Conservation (phyloP, 1,140 invertebrate genomes). For the Oncopeltus fasciatus region DNA sequence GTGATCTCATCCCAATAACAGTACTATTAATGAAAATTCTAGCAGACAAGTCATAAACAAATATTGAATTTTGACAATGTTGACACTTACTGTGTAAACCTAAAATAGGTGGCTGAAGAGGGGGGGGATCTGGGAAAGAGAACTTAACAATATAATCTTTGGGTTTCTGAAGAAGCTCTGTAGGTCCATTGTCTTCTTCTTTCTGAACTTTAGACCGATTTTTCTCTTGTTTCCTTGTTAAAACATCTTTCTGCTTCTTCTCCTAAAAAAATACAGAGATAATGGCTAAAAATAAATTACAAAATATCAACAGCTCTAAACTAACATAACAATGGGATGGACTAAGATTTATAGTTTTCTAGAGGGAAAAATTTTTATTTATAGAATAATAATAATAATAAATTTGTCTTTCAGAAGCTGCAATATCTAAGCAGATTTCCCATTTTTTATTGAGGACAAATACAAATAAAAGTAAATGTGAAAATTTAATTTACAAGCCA, state of each 20-base stretch:
- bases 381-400: too few species aligned
- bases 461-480: too few species aligned
- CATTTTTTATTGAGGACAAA: too few species aligned
- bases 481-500: too few species aligned
- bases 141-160: conserved; percentile 96
- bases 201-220: conserved; percentile 65
- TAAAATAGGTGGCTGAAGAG: conserved; percentile 86
- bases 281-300: neutral
- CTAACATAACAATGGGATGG: too few species aligned
- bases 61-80: neutral
- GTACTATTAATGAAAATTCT: neutral
- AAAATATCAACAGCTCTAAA: too few species aligned
- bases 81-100: conserved; percentile 66
- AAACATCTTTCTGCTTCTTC: conserved; percentile 79
- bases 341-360: too few species aligned
- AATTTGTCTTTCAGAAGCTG: too few species aligned
- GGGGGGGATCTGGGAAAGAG: conserved; percentile 86
- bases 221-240: conserved; percentile 90
- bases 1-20: too few species aligned
- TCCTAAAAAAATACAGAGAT: conserved; percentile 37
- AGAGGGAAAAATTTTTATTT: too few species aligned
- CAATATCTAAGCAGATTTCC: too few species aligned
- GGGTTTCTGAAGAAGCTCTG: conserved; percentile 71
- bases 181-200: conserved; percentile 59
- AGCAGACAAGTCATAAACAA: neutral